A percentile compares a stretch with the other conserved stretches of the same genome.
These are phyloP conservation scores for Paralvinella palmiformis DNA, from an alignment of 1,140 invertebrate genomes.

Conservation along the genomic window DNA sequence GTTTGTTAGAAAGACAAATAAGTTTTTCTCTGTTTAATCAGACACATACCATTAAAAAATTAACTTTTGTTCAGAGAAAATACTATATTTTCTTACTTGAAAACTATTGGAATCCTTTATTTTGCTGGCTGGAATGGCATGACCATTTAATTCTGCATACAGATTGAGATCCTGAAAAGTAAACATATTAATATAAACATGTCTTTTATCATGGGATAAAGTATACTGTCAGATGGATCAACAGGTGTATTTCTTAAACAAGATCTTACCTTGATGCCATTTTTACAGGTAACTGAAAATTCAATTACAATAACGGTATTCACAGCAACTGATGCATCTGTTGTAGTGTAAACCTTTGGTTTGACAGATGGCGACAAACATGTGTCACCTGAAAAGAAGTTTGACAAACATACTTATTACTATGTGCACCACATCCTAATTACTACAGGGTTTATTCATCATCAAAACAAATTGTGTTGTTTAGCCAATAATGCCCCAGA, in stretches of 20 bases:
- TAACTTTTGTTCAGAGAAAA: background rate
- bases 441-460: no score
- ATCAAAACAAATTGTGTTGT: no score
- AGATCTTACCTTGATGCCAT: conserved; percentile 41
- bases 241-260: background rate
- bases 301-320: conserved; percentile 65
- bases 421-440: no score
- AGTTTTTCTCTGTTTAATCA: conserved; percentile 20
- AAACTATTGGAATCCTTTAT: conserved; percentile 67
- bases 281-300: conserved; percentile 53
- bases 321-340: conserved; percentile 63
- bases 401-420: no score
- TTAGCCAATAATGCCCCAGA: no score
- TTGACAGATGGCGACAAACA: conserved; percentile 50
- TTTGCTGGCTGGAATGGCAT: conserved; percentile 70
- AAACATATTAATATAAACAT: conserved; percentile 10
- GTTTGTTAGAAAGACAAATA: background rate
- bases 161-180: conserved; percentile 58
- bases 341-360: conserved; percentile 68
- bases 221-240: background rate
- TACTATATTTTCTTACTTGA: conserved; percentile 57
- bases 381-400: conserved; percentile 38
- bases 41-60: conserved; percentile 10
- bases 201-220: background rate
- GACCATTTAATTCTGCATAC: conserved; percentile 80